A percentile compares a stretch with the other conserved stretches of the same genome.
These are phyloP conservation scores for Tetragnatha montana DNA, from an alignment of 2,888 invertebrate genomes.

Conservation along the genomic window DNA sequence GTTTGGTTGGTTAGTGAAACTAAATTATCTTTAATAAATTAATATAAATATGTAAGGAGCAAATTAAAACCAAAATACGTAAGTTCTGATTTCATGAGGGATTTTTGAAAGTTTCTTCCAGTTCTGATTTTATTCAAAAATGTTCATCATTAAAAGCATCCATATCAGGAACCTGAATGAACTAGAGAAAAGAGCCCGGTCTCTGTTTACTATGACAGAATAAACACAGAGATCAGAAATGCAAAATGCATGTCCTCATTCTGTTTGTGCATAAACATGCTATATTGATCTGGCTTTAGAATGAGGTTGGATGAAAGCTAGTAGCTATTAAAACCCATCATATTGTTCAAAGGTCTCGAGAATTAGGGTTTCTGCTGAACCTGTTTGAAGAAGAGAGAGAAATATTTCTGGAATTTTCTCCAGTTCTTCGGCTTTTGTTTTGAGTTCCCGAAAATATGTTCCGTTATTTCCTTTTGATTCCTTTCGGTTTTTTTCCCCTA, in stretches of 20 bases:
- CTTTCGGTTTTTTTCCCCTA: neutral
- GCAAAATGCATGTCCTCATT: slow-evolving; percentile 17
- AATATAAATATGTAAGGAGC: no score
- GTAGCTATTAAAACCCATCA: neutral
- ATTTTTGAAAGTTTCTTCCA: neutral
- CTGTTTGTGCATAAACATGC: neutral
- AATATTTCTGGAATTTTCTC: neutral
- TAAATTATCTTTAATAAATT: no score
- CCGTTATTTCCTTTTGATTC: neutral
- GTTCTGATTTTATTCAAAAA: neutral
- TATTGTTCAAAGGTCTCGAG: neutral
- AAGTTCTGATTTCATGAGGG: no score
- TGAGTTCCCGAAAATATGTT: neutral
- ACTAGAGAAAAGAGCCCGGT: neutral
- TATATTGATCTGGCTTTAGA: neutral
- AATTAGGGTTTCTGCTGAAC: neutral
- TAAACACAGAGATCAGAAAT: slow-evolving; percentile 5
- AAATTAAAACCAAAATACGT: no score
- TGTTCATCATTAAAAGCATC: neutral
- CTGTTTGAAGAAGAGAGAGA: neutral
- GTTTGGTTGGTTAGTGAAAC: no score
- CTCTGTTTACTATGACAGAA: neutral
- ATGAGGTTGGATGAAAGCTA: neutral
- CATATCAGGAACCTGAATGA: neutral
- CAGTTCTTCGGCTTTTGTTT: neutral